Conservation (phyloP, 2,113 vertebrate genomes). For the Tringa solitaria region DNA sequence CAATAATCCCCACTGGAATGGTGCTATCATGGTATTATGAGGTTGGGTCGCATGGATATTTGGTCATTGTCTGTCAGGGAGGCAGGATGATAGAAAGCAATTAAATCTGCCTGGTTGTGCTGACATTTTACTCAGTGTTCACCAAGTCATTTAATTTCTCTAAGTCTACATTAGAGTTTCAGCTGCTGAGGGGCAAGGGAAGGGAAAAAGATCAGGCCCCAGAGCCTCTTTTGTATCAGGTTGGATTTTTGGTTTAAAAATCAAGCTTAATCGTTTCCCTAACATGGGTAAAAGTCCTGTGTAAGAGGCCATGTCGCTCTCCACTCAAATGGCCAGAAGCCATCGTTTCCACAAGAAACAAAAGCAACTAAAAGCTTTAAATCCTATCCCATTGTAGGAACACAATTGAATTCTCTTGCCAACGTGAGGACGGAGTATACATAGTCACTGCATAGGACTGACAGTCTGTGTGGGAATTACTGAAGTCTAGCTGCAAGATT, state of each 20-base stretch:
- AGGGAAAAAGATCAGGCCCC: neutral
- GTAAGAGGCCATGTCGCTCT: slow-evolving; percentile 5
- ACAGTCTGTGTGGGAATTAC: slow-evolving; percentile 67
- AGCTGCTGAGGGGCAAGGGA: neutral
- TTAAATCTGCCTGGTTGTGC: neutral
- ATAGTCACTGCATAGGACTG: slow-evolving; percentile 47
- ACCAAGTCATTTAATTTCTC: neutral
- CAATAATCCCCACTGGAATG: neutral
- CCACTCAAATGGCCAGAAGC: slow-evolving; percentile 43
- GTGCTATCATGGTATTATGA: neutral
- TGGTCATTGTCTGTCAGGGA: neutral
- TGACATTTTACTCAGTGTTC: neutral
- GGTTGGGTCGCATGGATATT: neutral
- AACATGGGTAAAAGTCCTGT: slow-evolving; percentile 15
- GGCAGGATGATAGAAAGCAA: neutral
- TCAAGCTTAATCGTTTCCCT: neutral
- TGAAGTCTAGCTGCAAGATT: slow-evolving; percentile 66
- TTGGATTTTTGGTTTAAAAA: slow-evolving; percentile 15
- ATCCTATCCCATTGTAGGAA: slow-evolving; percentile 59
- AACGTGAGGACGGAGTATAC: slow-evolving; percentile 51
- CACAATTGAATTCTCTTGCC: slow-evolving; percentile 52
- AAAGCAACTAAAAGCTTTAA: slow-evolving; percentile 62
- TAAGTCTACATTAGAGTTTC: neutral
- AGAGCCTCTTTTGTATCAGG: neutral
- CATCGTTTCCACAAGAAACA: slow-evolving; percentile 61